These are phyloP conservation scores for Nibea coibor DNA, from an alignment of 2,113 vertebrate species.

Conservation along the genomic window DNA sequence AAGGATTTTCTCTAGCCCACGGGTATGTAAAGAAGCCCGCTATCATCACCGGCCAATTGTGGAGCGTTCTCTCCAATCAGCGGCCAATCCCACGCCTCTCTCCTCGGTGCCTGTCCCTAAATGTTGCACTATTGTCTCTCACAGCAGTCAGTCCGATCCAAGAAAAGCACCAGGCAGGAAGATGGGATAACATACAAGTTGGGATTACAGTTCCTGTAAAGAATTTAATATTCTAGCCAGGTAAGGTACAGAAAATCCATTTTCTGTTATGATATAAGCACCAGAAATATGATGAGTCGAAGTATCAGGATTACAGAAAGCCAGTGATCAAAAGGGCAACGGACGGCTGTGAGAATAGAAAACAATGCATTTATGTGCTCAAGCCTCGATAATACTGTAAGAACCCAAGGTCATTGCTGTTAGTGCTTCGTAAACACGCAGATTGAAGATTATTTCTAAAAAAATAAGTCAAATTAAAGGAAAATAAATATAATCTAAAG, in stretches of 20 bases:
- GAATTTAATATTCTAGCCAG: slow-evolving; percentile 7
- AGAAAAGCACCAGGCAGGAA: slow-evolving; percentile 6
- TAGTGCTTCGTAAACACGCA: neutral
- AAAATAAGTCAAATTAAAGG: neutral
- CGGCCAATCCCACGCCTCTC: slow-evolving; percentile 38
- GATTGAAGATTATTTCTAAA: neutral
- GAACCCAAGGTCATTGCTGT: slow-evolving; percentile 40
- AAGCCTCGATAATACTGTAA: slow-evolving; percentile 23
- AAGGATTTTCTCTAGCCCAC: slow-evolving; percentile 63
- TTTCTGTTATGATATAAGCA: slow-evolving; percentile 28
- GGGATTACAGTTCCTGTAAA: slow-evolving; percentile 24
- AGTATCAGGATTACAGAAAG: slow-evolving; percentile 41
- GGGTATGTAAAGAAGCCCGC: slow-evolving; percentile 60
- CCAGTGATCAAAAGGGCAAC: slow-evolving; percentile 28
- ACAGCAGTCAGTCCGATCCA: slow-evolving; percentile 19
- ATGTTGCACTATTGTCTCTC: slow-evolving; percentile 41
- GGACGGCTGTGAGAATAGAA: neutral
- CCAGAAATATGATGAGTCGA: slow-evolving; percentile 32
- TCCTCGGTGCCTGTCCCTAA: slow-evolving; percentile 27
- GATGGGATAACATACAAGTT: neutral
- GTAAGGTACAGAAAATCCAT: slow-evolving; percentile 23
- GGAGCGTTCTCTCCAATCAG: slow-evolving; percentile 45
- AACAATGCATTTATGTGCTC: slow-evolving; percentile 19
- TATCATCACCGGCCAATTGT: slow-evolving; percentile 62
- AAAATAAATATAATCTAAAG: neutral